Base-by-base conservation (phyloP, 2,797 vertebrate species). In the Champsocephalus esox region DNA sequence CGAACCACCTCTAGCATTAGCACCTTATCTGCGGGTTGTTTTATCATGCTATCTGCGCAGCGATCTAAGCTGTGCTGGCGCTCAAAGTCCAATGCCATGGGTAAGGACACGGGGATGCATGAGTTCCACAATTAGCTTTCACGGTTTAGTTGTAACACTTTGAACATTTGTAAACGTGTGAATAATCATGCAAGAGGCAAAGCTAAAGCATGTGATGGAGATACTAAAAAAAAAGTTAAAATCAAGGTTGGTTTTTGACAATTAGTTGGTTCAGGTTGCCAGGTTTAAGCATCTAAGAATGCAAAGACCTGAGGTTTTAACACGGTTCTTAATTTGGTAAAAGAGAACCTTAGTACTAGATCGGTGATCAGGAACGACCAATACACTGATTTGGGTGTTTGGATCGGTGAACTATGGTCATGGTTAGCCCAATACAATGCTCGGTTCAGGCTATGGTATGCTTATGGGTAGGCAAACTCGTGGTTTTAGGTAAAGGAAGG, bases 1-100 rank as follows among this genome's bases (percentile, higher is more conserved):
- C 64, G 43, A 82, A 72, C 87, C 77, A 87, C 88, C 67, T 88
- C 88, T 79, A 82, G 75, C 80, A 84, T 79, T 50, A 67, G 64
- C 45, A 54, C 68, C 87, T 92, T 93, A 93, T 94, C 92, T 87
- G 46, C 19, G 43, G 70, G 67, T 81, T 81, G 79, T 87, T 90
- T 91, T 91, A 93, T 90, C 89, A 65, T 55, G 57, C 52, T 62
- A 91, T 92, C 89, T 87, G 74, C 68, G 86, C 67, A 34, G 61
- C 46, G 71, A 92, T 92, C 90, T 85, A 28, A 70, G 82, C 75
- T 64, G 62, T 87, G 83, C 76, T 60, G 79, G 60, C 76, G 74
- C 73, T 81, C 86, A 86, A 88, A 89, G 84, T 79, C 84, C 83
- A 81, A 73, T 85, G 82, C 80, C 84, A 83, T 63, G 69, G 83